Percentiles rank a stretch among this genome's conserved stretches.
Evolutionary conservation across 2,888 invertebrate species (phyloP).

Genomic region (Parnassius glacialis): DNA sequence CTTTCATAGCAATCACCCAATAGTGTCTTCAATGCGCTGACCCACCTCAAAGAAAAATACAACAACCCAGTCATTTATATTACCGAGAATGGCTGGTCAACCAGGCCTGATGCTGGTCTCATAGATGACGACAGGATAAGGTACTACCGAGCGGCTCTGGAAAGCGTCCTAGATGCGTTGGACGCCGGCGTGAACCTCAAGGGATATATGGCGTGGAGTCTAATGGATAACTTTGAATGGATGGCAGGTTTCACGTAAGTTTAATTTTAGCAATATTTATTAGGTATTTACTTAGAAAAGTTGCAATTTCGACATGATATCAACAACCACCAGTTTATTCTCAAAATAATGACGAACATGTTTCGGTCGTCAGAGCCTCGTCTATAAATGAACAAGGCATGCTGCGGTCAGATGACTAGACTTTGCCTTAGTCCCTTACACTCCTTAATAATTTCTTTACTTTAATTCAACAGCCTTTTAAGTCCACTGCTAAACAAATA

Average conservation of each 20-base stretch:
- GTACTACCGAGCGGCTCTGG: constrained; percentile 66
- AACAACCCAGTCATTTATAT: constrained; percentile 77
- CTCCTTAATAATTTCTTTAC: too few relatives aligned
- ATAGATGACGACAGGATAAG: constrained; percentile 67
- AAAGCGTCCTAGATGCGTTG: constrained; percentile 61
- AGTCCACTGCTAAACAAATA: too few relatives aligned
- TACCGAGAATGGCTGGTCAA: constrained; percentile 83
- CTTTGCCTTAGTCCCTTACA: too few relatives aligned
- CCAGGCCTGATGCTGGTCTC: constrained; percentile 42
- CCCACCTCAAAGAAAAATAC: constrained; percentile 69
- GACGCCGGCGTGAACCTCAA: constrained; percentile 68
- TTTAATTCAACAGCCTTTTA: too few relatives aligned
- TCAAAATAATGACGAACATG: too few relatives aligned
- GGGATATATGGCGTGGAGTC: constrained; percentile 82
- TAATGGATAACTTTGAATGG: constrained; percentile 86
- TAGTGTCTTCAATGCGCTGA: constrained; percentile 79
- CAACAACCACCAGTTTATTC: too few relatives aligned
- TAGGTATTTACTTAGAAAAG: too few relatives aligned
- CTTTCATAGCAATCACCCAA: constrained; percentile 71
- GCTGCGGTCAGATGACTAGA: too few relatives aligned
- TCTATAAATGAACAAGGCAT: too few relatives aligned
- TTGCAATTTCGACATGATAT: too few relatives aligned
- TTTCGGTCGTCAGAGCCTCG: too few relatives aligned
- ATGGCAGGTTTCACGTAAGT: constrained; percentile 77
- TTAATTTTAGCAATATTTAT: not conserved